Percentiles rank a stretch among this genome's conserved stretches.
These are phyloP conservation scores for Megaptera novaeangliae DNA, from an alignment of 2,113 vertebrate species.

Conservation along the genomic window DNA sequence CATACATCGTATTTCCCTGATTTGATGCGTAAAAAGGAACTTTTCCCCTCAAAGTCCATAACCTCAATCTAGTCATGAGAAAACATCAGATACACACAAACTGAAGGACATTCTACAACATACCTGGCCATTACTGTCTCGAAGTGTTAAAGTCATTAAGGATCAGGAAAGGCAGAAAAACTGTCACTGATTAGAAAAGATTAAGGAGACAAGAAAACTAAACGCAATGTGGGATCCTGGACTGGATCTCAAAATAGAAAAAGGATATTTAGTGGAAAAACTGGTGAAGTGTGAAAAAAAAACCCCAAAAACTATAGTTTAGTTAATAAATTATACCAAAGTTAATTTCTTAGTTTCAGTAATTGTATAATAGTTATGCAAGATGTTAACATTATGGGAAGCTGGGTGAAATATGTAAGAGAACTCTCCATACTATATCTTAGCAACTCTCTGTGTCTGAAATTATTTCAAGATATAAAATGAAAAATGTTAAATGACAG, in stretches of 20 bases:
- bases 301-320: background rate
- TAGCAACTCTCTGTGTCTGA: background rate
- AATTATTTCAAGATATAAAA: background rate
- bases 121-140: background rate
- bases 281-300: background rate
- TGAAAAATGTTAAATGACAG: background rate
- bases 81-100: background rate
- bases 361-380: background rate
- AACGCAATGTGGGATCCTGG: background rate
- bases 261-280: background rate
- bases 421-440: background rate
- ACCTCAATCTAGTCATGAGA: background rate
- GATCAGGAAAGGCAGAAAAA: background rate
- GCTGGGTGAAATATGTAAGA: background rate
- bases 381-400: background rate
- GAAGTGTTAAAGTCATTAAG: background rate
- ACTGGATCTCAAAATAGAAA: background rate
- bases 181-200: background rate
- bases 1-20: background rate
- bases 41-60: background rate
- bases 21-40: background rate
- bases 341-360: background rate
- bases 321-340: background rate
- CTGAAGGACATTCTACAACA: background rate
- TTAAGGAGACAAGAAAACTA: background rate